These are phyloP conservation scores for Macropodus opercularis DNA, from an alignment of 2,797 vertebrate species.

Conservation along the genomic window DNA sequence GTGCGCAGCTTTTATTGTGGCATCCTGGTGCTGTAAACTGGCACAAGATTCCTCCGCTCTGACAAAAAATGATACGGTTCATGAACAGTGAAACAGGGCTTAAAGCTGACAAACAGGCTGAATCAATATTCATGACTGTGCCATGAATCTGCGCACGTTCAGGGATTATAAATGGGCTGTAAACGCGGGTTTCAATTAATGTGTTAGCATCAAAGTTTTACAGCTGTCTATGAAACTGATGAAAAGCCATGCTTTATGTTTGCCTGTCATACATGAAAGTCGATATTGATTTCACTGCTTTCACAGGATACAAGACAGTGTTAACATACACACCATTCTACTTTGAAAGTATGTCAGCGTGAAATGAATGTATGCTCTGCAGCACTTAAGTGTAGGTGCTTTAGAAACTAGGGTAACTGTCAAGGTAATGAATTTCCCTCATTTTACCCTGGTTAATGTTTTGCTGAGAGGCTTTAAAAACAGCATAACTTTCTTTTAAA, in stretches of 20 bases:
- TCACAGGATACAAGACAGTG: slow-evolving; percentile 24
- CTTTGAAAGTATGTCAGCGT: slow-evolving; percentile 26
- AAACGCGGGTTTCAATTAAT: slow-evolving; percentile 63
- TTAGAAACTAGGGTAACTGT: slow-evolving; percentile 37
- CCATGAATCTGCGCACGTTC: slow-evolving; percentile 36
- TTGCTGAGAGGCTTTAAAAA: slow-evolving; percentile 49
- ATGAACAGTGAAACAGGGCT: slow-evolving; percentile 33
- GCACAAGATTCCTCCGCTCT: slow-evolving; percentile 40
- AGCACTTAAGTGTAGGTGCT: slow-evolving; percentile 25
- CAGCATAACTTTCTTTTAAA: slow-evolving; percentile 32
- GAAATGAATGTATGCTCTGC: slow-evolving; percentile 32
- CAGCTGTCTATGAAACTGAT: slow-evolving; percentile 37
- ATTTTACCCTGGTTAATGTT: slow-evolving; percentile 41
- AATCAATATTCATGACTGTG: slow-evolving; percentile 65
- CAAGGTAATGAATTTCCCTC: slow-evolving; percentile 38
- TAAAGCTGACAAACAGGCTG: slow-evolving; percentile 47
- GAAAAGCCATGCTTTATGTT: slow-evolving; percentile 43
- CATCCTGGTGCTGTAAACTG: slow-evolving; percentile 38
- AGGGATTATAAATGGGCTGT: slow-evolving; percentile 52
- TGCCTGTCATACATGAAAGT: slow-evolving; percentile 46
- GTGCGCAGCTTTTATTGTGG: slow-evolving; percentile 52
- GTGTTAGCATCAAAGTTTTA: slow-evolving; percentile 52
- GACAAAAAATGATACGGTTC: slow-evolving; percentile 41
- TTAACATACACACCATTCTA: slow-evolving; percentile 31
- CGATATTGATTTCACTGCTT: slow-evolving; percentile 50